Base-by-base conservation (phyloP, 2,888 invertebrate genomes). In the Spilarctia lutea region DNA sequence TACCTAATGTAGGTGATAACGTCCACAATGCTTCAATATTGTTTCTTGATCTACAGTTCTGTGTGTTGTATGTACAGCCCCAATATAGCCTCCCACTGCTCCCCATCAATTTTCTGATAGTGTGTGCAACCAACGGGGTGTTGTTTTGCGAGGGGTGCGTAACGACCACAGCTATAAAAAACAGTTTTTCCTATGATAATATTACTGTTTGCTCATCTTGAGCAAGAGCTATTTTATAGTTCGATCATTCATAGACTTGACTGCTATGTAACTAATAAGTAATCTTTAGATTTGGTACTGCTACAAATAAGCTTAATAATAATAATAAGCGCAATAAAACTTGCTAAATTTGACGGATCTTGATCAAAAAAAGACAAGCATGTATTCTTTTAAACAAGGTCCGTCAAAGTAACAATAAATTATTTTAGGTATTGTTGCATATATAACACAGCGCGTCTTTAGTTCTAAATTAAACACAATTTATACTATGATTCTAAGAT, bases 171-270 rank as follows among this genome's bases (percentile, higher is more conserved):
- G 82, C 86, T 83, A 87, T 90, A 92, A 92, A 92, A 90, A 87
- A 85, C 90, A 88, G 88, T 86, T 85, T n/a, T 87, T 85, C 87
- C 85, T 84, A 83, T 87, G 87, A 90, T 87, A 88, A 83, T 77
- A 86, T 87, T 88, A 89, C 86, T 87, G 89, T 88, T 87, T 87
- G 87, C 84, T 85, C 87, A 85, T 86, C 90, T 91, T 90, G 24
- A 52, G 52, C 42, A 7, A 8, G 2, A 52, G 8, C 52, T 24
- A 52, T 52, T 24, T n/a, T 52, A 52, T 52, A 52, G 20, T 6
- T 52, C 1, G 7, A n/a, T 56, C n/a, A 3, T 11, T 56, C 11
- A 24, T 56, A 10, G 52, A 24, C 52, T 11, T 56, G 52, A 56
- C n/a, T n/a, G n/a, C n/a, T n/a, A n/a, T n/a, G n/a, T n/a, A n/a